Evolutionary conservation across 2,888 invertebrate species (phyloP).

Genomic region (Schizotus pectinicornis): DNA sequence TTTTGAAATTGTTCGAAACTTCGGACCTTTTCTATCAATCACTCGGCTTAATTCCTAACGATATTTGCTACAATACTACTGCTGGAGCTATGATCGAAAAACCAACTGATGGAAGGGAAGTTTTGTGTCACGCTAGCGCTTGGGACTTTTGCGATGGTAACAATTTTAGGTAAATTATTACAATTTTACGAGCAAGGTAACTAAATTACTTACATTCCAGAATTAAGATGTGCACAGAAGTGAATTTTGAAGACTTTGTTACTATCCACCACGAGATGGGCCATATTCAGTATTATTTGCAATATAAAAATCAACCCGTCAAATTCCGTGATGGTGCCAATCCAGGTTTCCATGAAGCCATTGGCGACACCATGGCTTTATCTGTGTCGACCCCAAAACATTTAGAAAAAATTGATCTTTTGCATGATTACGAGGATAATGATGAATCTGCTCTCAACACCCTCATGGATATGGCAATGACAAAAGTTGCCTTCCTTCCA

Average conservation of each 20-base stretch:
- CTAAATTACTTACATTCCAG: conserved; percentile 47
- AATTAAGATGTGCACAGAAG: conserved; percentile 67
- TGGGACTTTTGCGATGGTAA: conserved; percentile 73
- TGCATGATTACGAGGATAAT: conserved; percentile 44
- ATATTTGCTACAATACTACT: conserved; percentile 63
- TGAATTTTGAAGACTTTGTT: conserved; percentile 65
- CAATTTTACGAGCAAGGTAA: conserved; percentile 17
- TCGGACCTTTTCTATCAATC: conserved; percentile 69
- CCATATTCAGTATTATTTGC: conserved; percentile 70
- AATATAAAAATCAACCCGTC: conserved; percentile 64
- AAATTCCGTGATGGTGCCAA: conserved; percentile 62
- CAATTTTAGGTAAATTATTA: conserved; percentile 65
- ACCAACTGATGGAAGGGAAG: conserved; percentile 61
- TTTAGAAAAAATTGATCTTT: conserved; percentile 58
- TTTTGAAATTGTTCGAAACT: conserved; percentile 63
- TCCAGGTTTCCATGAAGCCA: conserved; percentile 70
- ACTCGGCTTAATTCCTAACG: conserved; percentile 65
- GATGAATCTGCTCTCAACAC: conserved; percentile 58
- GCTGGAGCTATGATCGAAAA: conserved; percentile 64
- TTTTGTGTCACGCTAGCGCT: conserved; percentile 72
- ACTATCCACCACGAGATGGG: conserved; percentile 79
- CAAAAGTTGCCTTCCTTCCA: conserved; percentile 63
- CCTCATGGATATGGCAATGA: conserved; percentile 59
- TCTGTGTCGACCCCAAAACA: conserved; percentile 64
- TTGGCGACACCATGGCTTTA: conserved; percentile 68